Evolutionary conservation across 2,888 invertebrate genomes (phyloP), one percentile per base, ranked within the genome.

Genomic region (Archaeoteleia sp.): DNA sequence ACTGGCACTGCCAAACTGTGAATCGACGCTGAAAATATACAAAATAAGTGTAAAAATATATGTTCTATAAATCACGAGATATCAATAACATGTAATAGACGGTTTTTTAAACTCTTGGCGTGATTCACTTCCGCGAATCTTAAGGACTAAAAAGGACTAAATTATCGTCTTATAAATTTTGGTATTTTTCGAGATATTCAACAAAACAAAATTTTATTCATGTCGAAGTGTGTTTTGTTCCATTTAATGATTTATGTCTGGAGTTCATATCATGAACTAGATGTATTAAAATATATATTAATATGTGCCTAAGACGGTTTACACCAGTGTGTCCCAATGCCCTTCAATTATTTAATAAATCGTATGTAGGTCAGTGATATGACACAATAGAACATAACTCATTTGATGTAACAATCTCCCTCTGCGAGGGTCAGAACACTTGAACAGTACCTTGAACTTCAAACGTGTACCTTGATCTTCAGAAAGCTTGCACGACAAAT

Each of bases 1-100:
- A 93, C 78, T 0, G 93, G 93, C 0, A 93, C 92, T 0, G 93
- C 92, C 53, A 92, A 89, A 17, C 93, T 93, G 79, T 93, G 93
- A 7, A 93, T 89, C 75, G 93, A 92, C 1, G 93, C 93, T 93
- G 86, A 5, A 66, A 53, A 46, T 60, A 42, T 45, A 9, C 13
- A 39, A 27, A 20, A 8, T 14, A 13, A 2, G 8, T 29, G n/a
- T n/a, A n/a, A n/a, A n/a, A n/a, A n/a, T n/a, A n/a, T n/a, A n/a
- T n/a, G n/a, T 20, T 20, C 20, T 20, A 4, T 20, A 20, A 20
- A 20, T 20, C n/a, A n/a, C n/a, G n/a, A n/a, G n/a, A 5, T 20
- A 20, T 20, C 5, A 20, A 20, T 20, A 23, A 23, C 6, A 23
- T 23, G 4, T 23, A 23, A 23, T n/a, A n/a, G n/a, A n/a, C n/a